Percentiles rank a stretch among this genome's conserved stretches.
Conservation (phyloP, 2,888 invertebrate species). For the Liposcelis brunnea region DNA sequence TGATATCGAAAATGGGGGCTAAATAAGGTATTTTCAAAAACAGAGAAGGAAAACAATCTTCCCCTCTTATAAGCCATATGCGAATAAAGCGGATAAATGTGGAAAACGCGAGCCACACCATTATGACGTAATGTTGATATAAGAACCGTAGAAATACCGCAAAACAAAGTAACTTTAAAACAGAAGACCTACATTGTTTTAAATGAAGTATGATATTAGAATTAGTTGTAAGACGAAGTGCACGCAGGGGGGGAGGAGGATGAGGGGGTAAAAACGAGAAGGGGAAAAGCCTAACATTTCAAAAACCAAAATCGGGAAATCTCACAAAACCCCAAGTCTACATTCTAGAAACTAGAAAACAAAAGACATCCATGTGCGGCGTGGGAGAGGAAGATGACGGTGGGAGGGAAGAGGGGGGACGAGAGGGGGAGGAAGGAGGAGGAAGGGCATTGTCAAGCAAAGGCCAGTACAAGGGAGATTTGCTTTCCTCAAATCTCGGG, state of each 20-base stretch:
- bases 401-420: background rate
- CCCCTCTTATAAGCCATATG: too few relatives aligned
- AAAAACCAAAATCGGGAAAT: conserved; percentile 2
- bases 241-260: too few relatives aligned
- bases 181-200: too few relatives aligned
- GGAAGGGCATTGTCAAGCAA: conserved; percentile 2
- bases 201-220: too few relatives aligned
- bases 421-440: background rate
- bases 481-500: conserved; percentile 1
- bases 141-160: too few relatives aligned
- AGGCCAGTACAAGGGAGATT: background rate
- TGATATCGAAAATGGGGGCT: background rate
- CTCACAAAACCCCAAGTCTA: conserved; percentile 2
- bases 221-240: too few relatives aligned
- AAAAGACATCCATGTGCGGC: conserved; percentile 3
- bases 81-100: too few relatives aligned
- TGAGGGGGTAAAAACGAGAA: too few relatives aligned
- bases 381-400: background rate
- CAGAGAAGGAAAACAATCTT: background rate
- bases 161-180: too few relatives aligned
- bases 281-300: background rate
- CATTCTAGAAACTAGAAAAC: background rate
- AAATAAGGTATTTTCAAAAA: background rate
- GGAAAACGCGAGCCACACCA: too few relatives aligned
- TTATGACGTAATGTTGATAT: too few relatives aligned